These are phyloP conservation scores for Frankliniella fusca DNA, from an alignment of 2,888 invertebrate genomes.

Conservation along the genomic window DNA sequence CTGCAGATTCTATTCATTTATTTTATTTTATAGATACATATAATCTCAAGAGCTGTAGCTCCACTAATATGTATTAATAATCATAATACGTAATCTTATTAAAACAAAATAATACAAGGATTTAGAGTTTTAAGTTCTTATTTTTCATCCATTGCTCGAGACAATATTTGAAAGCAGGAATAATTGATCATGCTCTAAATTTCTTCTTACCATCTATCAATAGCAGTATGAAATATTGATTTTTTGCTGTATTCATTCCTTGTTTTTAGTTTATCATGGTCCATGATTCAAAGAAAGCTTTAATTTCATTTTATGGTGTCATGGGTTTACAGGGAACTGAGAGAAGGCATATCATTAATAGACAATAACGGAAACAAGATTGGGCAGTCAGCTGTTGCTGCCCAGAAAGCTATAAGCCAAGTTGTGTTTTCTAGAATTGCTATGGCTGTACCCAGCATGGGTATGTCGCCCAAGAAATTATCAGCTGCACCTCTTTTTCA, in stretches of 20 bases:
- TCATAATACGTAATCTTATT: too few species aligned
- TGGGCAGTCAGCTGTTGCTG: conserved; percentile 61
- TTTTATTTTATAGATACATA: too few species aligned
- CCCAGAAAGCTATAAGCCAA: conserved; percentile 76
- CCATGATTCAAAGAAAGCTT: not conserved
- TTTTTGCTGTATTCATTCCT: not conserved
- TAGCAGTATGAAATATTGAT: not conserved
- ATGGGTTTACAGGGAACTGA: conserved; percentile 59
- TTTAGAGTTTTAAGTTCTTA: not conserved
- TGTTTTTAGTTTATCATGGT: not conserved
- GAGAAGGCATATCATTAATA: conserved; percentile 75
- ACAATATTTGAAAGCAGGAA: not conserved
- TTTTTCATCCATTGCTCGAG: not conserved
- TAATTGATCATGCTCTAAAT: not conserved
- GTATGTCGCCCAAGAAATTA: conserved; percentile 50
- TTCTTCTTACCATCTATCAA: not conserved
- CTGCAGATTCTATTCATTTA: too few species aligned
- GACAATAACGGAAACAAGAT: conserved; percentile 69
- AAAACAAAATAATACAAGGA: too few species aligned
- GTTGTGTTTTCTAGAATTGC: conserved; percentile 82
- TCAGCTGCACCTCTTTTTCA: not conserved
- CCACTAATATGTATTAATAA: too few species aligned
- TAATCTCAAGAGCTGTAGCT: too few species aligned
- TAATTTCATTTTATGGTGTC: not conserved
- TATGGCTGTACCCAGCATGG: conserved; percentile 95